Evolutionary conservation across 2,797 vertebrate species (phyloP).

Genomic region (Pseudocheirus occidentalis): DNA sequence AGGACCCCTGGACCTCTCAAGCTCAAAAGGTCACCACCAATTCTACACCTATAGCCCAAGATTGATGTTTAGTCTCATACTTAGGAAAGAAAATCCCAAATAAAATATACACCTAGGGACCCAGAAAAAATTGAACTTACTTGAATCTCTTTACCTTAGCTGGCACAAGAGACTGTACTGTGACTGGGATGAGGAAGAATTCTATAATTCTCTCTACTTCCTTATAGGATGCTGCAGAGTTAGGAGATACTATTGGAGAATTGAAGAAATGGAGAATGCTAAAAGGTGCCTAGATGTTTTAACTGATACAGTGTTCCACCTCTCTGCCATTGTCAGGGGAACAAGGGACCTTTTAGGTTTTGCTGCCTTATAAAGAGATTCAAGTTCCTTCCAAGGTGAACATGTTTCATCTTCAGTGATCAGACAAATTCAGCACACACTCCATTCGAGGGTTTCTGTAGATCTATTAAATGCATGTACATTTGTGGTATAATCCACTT

Average conservation of each 20-base stretch:
- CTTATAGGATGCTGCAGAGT: neutral
- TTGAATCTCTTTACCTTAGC: neutral
- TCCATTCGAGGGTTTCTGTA: neutral
- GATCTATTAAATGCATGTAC: neutral
- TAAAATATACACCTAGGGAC: neutral
- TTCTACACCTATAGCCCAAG: neutral
- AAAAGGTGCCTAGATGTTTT: neutral
- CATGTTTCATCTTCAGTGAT: neutral
- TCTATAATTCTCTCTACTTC: neutral
- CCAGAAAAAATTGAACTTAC: neutral
- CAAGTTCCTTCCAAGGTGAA: neutral
- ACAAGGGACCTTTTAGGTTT: neutral
- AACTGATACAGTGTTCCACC: neutral
- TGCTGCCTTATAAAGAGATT: neutral
- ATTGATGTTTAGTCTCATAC: neutral
- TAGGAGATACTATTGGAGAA: neutral
- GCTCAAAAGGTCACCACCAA: neutral
- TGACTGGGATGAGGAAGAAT: neutral
- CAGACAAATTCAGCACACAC: neutral
- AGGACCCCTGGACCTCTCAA: neutral
- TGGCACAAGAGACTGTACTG: neutral
- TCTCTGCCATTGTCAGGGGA: neutral
- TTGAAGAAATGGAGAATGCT: neutral
- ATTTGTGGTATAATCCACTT: neutral
- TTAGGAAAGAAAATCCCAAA: neutral